Base-by-base conservation (phyloP, 2,888 invertebrate species). In the Pemphredon lugubris region DNA sequence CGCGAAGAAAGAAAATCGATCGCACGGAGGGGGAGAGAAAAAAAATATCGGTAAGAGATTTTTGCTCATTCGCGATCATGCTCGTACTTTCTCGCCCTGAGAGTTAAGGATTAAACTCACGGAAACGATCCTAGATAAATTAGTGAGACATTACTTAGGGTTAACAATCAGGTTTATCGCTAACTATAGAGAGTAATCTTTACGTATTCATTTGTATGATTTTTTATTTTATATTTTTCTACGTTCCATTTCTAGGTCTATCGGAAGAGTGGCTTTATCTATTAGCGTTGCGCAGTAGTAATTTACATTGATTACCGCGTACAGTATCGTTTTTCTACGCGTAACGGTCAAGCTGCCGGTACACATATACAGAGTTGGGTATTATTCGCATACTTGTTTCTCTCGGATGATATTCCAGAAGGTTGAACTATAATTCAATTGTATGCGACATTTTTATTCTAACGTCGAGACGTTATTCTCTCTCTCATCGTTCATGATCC, bases 141-240 rank as follows among this genome's bases (percentile, higher is more conserved):
- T 70, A 73, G 59, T 47, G 59, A 65, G 70, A 70, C 7, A 47
- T 47, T 47, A 23, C 13, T 16, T 60, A 73, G 59, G 61, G 40
- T 71, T 37, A 70, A 34, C n/a, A 23, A 26, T 5, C 44, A n/a
- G 44, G 13, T 47, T 47, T 47, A 26, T 47, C 47, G 47, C 13
- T 47, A 30, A 23, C 18, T 30, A 21, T 48, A 30, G 44, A 37
- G 37, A 61, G 39, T 58, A 58, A 42, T 50, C 39, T 47, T 37
- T 60, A 42, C 13, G 58, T 54, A 57, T 66, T 61, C 54, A 71
- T 75, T 73, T 66, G 53, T 60, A 66, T 64, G 42, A 69, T 50
- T 75, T n/a, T 75, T 72, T 44, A 58, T 72, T 75, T 68, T 65
- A 54, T 76, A 72, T 77, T 76, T 72, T 75, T 79, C 69, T 73